phyloP scores from a whole-genome alignment of 2,113 vertebrate genomes.

The Opisthocomus hoazin region DNA sequence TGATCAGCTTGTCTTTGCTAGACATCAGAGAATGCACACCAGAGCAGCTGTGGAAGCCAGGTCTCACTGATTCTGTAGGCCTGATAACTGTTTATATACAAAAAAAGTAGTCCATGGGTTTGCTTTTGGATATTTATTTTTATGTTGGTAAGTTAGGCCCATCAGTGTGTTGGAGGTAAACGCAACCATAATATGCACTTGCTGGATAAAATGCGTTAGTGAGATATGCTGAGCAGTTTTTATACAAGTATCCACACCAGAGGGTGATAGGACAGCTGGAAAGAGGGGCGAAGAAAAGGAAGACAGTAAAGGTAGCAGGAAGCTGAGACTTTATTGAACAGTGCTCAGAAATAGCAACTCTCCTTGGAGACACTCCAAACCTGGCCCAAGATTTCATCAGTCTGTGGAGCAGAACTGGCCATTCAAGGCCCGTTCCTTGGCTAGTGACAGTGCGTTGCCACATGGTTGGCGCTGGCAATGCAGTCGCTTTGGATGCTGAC shows the following conservation, averaged over 20 bases:
- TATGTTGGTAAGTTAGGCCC: background rate
- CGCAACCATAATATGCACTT: background rate
- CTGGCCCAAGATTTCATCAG: background rate
- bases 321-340: background rate
- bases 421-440: background rate
- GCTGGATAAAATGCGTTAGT: background rate
- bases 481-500: background rate
- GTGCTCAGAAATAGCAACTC: background rate
- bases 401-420: background rate
- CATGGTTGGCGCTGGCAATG: accelerated
- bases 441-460: background rate
- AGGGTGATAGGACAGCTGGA: background rate
- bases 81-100: background rate
- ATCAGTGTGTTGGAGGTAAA: background rate
- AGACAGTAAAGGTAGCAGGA: background rate
- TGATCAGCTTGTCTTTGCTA: background rate
- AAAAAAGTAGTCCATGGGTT: background rate
- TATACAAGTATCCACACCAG: background rate
- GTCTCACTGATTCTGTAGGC: background rate
- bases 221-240: background rate
- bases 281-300: background rate
- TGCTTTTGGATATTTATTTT: background rate
- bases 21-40: background rate
- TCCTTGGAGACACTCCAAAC: background rate
- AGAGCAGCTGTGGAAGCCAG: background rate